Evolutionary conservation across 2,113 vertebrate genomes (phyloP).

Genomic region (Siphamia tubifer): DNA sequence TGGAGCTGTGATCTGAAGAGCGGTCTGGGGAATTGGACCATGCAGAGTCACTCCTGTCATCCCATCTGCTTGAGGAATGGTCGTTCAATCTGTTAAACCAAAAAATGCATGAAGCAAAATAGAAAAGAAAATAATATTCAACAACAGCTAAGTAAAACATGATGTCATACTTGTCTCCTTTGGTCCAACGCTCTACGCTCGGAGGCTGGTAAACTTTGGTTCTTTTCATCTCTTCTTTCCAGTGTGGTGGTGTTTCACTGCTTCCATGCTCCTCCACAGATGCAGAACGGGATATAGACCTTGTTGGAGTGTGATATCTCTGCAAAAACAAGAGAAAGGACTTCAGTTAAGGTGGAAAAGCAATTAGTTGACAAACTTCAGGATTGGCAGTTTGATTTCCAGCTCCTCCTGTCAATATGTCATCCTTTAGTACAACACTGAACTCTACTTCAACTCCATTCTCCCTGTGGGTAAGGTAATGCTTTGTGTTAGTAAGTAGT

Average conservation of each 20-base stretch:
- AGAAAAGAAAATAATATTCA: neutral
- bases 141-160: neutral
- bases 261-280: constrained; percentile 85
- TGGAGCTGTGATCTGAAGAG: constrained; percentile 81
- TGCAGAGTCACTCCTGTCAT: constrained; percentile 86
- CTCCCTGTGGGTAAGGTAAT: too few species aligned
- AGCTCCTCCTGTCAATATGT: too few species aligned
- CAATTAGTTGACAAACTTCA: too few species aligned
- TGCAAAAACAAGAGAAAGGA: constrained; percentile 46
- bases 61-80: constrained; percentile 88
- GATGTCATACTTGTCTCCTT: constrained; percentile 90
- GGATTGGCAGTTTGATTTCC: too few species aligned
- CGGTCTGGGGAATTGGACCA: constrained; percentile 87
- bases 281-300: constrained; percentile 89
- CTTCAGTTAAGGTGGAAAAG: too few species aligned
- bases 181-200: constrained; percentile 92
- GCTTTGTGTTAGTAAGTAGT: too few species aligned
- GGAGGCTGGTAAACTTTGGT: constrained; percentile 85
- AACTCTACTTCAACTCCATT: too few species aligned
- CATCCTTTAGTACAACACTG: too few species aligned
- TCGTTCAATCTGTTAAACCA: constrained; percentile 82
- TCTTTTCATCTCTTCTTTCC: constrained; percentile 97
- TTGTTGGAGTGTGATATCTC: constrained; percentile 96
- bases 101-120: constrained; percentile 28
- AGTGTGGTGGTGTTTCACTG: constrained; percentile 97